These are phyloP conservation scores for Brachylomia viminalis DNA, from an alignment of 2,888 invertebrate genomes.

Conservation along the genomic window DNA sequence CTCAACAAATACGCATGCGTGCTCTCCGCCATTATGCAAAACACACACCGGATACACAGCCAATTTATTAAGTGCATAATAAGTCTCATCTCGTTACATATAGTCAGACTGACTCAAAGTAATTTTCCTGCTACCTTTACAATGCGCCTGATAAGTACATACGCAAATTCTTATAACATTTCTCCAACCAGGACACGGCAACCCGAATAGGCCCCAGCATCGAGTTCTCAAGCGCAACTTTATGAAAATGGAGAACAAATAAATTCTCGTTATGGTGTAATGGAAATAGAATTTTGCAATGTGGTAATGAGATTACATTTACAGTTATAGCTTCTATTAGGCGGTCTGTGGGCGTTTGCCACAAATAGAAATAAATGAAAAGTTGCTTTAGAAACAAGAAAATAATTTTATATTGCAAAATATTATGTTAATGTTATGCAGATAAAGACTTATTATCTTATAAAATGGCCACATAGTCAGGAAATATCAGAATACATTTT, in stretches of 20 bases:
- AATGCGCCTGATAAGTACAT: constrained; percentile 65
- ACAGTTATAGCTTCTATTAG: constrained; percentile 80
- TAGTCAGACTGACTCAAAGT: constrained; percentile 65
- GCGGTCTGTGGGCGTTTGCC: constrained; percentile 76
- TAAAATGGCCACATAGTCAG: constrained; percentile 52
- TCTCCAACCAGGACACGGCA: constrained; percentile 74
- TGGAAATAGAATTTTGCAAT: constrained; percentile 83
- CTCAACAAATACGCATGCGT: constrained; percentile 74
- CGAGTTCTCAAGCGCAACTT: constrained; percentile 78
- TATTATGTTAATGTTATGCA: constrained; percentile 60
- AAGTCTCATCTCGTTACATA: constrained; percentile 78
- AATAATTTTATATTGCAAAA: constrained; percentile 56
- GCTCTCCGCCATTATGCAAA: constrained; percentile 82
- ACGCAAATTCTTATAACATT: constrained; percentile 79
- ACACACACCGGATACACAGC: constrained; percentile 82
- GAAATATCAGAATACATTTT: constrained; percentile 34
- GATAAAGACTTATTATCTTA: constrained; percentile 53
- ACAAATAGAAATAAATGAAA: constrained; percentile 72
- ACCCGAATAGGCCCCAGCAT: constrained; percentile 77
- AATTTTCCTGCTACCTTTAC: constrained; percentile 70
- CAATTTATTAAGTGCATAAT: constrained; percentile 81
- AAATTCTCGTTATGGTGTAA: constrained; percentile 85
- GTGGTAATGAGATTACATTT: constrained; percentile 83
- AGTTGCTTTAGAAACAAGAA: constrained; percentile 62
- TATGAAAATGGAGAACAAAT: constrained; percentile 85